Percentiles rank a stretch among this genome's conserved stretches.
Conservation (phyloP, 53 echinoderm and acorn worm species). For the Astropecten irregularis region DNA sequence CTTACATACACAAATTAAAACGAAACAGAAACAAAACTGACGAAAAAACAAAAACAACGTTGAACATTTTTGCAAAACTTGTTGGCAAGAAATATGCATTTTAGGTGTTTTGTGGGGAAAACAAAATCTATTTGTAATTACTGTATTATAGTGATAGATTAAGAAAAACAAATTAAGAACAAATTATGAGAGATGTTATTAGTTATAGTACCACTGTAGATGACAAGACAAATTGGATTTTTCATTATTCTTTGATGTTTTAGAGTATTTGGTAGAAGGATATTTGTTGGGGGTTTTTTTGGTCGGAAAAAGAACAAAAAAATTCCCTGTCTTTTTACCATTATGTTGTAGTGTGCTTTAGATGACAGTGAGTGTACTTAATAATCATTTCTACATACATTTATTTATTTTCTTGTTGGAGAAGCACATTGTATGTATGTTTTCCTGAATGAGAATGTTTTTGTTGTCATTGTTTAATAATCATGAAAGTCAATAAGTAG, state of each 20-base stretch:
- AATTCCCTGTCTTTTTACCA: not conserved
- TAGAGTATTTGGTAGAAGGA: not conserved
- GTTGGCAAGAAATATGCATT: conserved; percentile 56
- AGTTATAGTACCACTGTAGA: conserved; percentile 15
- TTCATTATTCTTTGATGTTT: conserved; percentile 2
- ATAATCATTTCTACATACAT: conserved; percentile 15
- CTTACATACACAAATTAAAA: not conserved
- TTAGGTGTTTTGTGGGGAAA: conserved; percentile 21
- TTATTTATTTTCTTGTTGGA: conserved; percentile 44
- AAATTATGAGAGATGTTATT: conserved; percentile 54
- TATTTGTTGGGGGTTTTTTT: not conserved
- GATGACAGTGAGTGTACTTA: conserved; percentile 14
- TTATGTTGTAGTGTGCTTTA: conserved; percentile 51
- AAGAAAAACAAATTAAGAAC: conserved; percentile 47
- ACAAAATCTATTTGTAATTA: conserved; percentile 54
- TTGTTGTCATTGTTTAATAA: conserved; percentile 26
- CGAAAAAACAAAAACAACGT: not conserved
- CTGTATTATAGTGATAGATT: conserved; percentile 53
- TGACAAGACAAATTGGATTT: not conserved
- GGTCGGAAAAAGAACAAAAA: not conserved
- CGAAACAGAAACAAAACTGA: too few relatives aligned
- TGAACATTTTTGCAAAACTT: too few relatives aligned
- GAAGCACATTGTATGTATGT: not conserved
- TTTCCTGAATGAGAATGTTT: conserved; percentile 22
- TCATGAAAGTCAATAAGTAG: conserved; percentile 27